Evolutionary conservation across 2,888 invertebrate genomes (phyloP), one percentile per base, ranked within the genome.

Genomic region (Cosmia pyralina): DNA sequence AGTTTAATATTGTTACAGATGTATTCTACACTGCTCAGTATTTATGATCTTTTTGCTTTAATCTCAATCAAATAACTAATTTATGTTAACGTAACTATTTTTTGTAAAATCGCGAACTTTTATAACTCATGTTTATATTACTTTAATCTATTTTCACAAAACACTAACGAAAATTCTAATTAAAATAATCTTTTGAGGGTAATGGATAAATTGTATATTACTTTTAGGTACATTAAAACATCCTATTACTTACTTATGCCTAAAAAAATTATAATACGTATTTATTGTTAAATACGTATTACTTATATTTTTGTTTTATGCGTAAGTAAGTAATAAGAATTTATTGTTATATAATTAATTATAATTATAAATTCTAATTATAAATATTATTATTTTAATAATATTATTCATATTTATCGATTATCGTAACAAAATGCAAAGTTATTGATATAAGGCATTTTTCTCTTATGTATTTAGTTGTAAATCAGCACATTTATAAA

Each of bases 31-130:
- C 11, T 44, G 22, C 34, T 58, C 48, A 44, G 17, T 62, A 58
- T 69, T 34, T 60, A 58, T 62, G 68, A 79, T 72, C 52, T 78
- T 60, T 52, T 60, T 63, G 19, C 44, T 63, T 41, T 34, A 65
- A 80, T 72, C 75, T 75, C 77, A 79, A 76, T 50, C 4, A 53
- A 64, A 58, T 34, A 58, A 77, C 19, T 41, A 38, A 19, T 34
- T 13, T 58, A 48, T 28, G 22, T 62, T 67, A 55, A 44, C n/a
- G 5, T 28, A 19, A 57, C 44, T 4, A 8, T 50, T 10, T 66
- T 48, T 66, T 63, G 19, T 50, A 48, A 11, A 10, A 48, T 59
- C 46, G 13, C 22, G 3, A 41, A 59, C 7, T 46, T 72, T 59
- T 46, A 38, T 41, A 60, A 55, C 60, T 41, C n/a, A 41, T 55